A percentile compares a stretch with the other conserved stretches of the same genome.
These are phyloP conservation scores for Peromyscus attwateri DNA, from an alignment of 2,797 vertebrate genomes.

Conservation along the genomic window DNA sequence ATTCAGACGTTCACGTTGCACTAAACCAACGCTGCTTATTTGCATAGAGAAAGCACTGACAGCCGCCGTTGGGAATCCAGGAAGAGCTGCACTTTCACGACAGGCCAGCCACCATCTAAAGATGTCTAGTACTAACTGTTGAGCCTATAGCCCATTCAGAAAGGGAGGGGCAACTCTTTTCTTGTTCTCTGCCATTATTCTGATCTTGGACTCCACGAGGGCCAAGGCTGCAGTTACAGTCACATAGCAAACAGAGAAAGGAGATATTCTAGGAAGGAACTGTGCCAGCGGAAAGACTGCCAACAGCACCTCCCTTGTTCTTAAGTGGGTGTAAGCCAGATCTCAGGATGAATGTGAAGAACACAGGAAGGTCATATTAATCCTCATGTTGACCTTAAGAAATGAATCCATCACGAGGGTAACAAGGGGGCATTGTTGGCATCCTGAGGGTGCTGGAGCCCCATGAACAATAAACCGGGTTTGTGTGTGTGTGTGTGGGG, in stretches of 20 bases:
- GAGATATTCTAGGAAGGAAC: background rate
- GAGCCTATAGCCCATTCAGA: background rate
- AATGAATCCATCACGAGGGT: background rate
- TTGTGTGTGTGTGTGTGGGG: background rate
- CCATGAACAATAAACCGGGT: background rate
- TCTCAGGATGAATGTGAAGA: background rate
- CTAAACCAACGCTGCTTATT: constrained; percentile 19
- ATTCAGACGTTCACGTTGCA: constrained; percentile 51
- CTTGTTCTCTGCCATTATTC: background rate
- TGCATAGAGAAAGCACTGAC: background rate
- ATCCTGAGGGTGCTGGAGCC: background rate
- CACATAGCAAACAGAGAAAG: background rate
- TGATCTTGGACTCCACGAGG: background rate
- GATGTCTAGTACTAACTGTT: background rate
- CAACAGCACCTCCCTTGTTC: background rate
- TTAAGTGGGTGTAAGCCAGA: background rate
- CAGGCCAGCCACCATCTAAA: background rate
- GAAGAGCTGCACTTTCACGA: background rate
- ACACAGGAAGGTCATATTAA: background rate
- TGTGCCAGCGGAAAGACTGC: background rate
- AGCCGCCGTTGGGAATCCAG: background rate
- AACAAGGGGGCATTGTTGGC: background rate
- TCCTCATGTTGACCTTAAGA: background rate
- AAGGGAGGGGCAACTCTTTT: background rate
- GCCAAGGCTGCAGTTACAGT: background rate